Conservation (phyloP, 2,113 vertebrate species). For the Sciurus niger region DNA sequence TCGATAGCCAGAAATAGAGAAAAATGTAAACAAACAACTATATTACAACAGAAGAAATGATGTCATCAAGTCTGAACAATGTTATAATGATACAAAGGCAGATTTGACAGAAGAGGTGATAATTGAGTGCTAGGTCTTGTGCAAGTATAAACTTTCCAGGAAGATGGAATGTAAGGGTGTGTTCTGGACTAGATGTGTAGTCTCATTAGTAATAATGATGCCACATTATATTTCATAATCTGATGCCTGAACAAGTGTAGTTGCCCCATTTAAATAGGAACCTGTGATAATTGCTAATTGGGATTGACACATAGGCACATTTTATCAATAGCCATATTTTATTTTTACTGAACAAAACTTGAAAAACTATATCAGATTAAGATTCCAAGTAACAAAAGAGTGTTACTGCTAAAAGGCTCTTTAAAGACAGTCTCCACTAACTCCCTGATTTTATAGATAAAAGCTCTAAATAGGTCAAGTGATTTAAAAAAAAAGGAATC, state of each 20-base stretch:
- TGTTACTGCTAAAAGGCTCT: background rate
- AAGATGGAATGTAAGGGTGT: background rate
- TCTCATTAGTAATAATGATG: conserved; percentile 18
- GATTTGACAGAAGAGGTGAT: background rate
- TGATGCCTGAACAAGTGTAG: background rate
- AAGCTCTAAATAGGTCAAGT: conserved; percentile 18
- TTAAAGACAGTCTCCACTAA: background rate
- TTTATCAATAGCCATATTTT: conserved; percentile 44
- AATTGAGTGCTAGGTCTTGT: background rate
- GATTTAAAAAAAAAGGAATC: background rate
- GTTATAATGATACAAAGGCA: background rate
- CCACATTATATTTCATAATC: conserved; percentile 30
- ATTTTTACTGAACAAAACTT: conserved; percentile 27
- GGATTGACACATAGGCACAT: background rate
- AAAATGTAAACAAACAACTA: background rate
- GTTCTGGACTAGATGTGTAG: background rate
- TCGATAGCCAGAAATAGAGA: background rate
- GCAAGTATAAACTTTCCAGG: background rate
- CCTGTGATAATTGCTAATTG: background rate
- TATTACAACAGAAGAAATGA: background rate
- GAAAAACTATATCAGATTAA: conserved; percentile 22
- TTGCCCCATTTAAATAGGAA: background rate
- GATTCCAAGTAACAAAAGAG: conserved; percentile 15
- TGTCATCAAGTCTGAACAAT: background rate
- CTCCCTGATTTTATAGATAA: conserved; percentile 45